Evolutionary conservation across 2,113 vertebrate genomes (phyloP).

Genomic region (Spermophilus dauricus): DNA sequence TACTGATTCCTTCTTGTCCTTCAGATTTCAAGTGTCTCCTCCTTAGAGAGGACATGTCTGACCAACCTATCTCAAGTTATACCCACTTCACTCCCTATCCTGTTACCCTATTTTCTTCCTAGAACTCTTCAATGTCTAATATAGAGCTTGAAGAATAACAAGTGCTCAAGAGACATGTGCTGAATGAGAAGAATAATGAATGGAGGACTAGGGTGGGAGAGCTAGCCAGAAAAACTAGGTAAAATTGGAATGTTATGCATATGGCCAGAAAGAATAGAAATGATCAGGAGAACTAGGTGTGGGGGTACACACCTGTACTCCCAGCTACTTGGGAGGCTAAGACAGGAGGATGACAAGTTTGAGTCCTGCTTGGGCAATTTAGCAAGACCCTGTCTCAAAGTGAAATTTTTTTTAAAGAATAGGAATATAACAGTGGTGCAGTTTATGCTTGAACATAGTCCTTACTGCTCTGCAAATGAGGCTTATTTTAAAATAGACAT

Average conservation of each 20-base stretch:
- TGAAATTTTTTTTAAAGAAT: too few species aligned
- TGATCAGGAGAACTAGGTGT: not conserved
- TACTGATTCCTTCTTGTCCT: not conserved
- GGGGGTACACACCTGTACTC: too few species aligned
- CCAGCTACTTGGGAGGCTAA: too few species aligned
- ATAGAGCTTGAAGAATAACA: not conserved
- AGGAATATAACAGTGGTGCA: too few species aligned
- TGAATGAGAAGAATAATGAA: not conserved
- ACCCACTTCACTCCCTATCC: not conserved
- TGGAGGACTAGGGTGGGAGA: not conserved
- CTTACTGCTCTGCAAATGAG: too few species aligned
- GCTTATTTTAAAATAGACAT: too few species aligned
- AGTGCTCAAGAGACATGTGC: not conserved
- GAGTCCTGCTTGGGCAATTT: too few species aligned
- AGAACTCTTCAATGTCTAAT: not conserved
- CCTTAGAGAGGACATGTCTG: not conserved
- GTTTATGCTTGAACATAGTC: too few species aligned
- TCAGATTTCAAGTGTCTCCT: not conserved
- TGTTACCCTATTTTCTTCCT: not conserved
- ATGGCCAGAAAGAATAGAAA: constrained; percentile 42
- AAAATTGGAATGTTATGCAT: constrained; percentile 1
- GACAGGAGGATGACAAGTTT: too few species aligned
- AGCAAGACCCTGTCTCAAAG: too few species aligned
- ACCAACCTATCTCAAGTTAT: not conserved
- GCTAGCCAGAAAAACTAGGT: not conserved